These are phyloP conservation scores for Brachyistius frenatus DNA, from an alignment of 2,113 vertebrate genomes.

Conservation along the genomic window DNA sequence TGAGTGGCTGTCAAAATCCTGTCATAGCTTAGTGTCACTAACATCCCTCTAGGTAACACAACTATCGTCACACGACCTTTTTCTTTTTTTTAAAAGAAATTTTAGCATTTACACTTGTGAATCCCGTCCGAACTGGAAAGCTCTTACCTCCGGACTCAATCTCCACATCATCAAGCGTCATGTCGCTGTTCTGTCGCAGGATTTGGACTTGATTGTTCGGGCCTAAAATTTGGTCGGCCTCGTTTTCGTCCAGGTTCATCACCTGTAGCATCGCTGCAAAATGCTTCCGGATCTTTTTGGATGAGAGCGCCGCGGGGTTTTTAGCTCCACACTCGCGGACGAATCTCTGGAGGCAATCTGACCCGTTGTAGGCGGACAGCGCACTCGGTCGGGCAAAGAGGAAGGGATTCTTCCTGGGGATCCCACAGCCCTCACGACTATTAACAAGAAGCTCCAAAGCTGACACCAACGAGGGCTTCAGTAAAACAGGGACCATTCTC, in stretches of 20 bases:
- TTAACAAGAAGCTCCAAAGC: conserved; percentile 55
- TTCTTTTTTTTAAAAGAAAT: too few relatives aligned
- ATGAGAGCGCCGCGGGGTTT: conserved; percentile 31
- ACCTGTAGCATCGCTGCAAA: conserved; percentile 57
- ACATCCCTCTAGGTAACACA: too few relatives aligned
- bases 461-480: conserved; percentile 54
- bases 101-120: background rate
- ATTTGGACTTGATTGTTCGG: conserved; percentile 10
- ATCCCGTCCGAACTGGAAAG: too few relatives aligned
- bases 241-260: conserved; percentile 61
- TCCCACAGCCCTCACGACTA: conserved; percentile 41
- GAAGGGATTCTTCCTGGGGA: conserved; percentile 53
- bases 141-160: conserved; percentile 43
- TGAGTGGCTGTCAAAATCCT: too few relatives aligned
- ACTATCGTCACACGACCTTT: too few relatives aligned
- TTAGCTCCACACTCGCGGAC: conserved; percentile 50
- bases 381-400: conserved; percentile 50
- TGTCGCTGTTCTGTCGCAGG: conserved; percentile 14
- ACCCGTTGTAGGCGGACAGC: conserved; percentile 31
- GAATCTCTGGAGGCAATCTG: conserved; percentile 25
- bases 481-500: conserved; percentile 57
- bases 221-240: conserved; percentile 63
- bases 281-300: conserved; percentile 43
- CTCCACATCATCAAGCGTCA: background rate
- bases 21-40: too few relatives aligned